Base-by-base conservation (phyloP, 2,797 vertebrate genomes). In the Crocodylus rhombifer region DNA sequence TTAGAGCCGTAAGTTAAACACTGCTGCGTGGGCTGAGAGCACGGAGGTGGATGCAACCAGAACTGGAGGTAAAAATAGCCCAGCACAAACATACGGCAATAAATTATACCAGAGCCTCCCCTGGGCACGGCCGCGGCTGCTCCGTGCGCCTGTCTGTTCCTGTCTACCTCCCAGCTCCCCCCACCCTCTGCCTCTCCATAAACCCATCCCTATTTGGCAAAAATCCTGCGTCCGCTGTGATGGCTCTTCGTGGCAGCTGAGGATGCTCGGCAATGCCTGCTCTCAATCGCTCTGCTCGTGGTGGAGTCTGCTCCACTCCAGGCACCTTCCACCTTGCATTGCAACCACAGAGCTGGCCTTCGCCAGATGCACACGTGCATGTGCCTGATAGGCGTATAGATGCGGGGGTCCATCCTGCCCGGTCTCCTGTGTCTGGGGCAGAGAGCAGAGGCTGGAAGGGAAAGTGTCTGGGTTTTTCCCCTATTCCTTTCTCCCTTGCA, bases 1-100 rank as follows among this genome's bases (percentile, higher is more conserved):
- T 93, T 95, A 96, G 80, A 92, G 85, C 67, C 77, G 12, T 84
- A 67, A 95, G 94, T 96, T 96, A 96, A 96, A 96, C 95, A 96
- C 96, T 96, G 95, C 90, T 92, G 83, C 80, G 87, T 74, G 89
- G 96, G 90, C 79, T 86, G 86, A 51, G 28, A 69, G 14, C 69
- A 76, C 57, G 51, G 81, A 91, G 91, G 88, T 71, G 81, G 90
- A 85, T 75, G 64, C 17, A 26, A 88, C 83, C 60, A 90, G n/a
- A 23, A 36, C 77, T 17, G 56, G 67, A 88, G 90, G 82, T 80
- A 88, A 95, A 96, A 94, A 90, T 82, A 96, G 74, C 71, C 65
- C 95, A 92, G 88, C 92, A 95, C 88, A 91, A 93, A 88, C 73
- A 14, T 81, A 65, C 91, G 74, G 87, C 65, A 93, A 89, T 95